Conservation (phyloP, 2,797 vertebrate species). For the Dendrocincla tyrannina region DNA sequence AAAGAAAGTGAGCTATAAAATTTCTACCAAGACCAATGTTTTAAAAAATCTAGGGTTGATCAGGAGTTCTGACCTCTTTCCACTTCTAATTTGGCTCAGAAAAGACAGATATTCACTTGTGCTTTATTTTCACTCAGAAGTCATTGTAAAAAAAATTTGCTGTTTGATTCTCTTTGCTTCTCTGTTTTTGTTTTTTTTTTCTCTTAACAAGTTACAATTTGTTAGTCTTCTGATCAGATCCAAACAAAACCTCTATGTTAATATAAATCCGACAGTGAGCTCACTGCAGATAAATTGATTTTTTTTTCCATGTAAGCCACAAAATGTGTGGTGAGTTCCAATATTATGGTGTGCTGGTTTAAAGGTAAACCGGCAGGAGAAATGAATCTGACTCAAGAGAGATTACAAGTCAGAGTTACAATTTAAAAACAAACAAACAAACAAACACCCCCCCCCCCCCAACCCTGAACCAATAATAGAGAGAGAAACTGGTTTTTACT, state of each 20-base stretch:
- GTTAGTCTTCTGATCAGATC: background rate
- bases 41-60: background rate
- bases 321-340: background rate
- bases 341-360: background rate
- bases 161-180: background rate
- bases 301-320: background rate
- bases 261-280: background rate
- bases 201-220: background rate
- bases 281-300: background rate
- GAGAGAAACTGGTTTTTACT: too few relatives aligned
- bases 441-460: too few relatives aligned
- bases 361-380: too few relatives aligned
- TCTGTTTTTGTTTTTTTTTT: background rate
- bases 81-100: background rate
- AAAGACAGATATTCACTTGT: background rate
- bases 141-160: background rate
- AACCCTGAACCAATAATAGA: too few relatives aligned
- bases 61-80: background rate
- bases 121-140: background rate
- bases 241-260: background rate
- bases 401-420: too few relatives aligned
- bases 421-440: too few relatives aligned
- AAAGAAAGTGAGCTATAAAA: background rate
- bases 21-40: background rate
- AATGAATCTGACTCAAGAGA: too few relatives aligned